Evolutionary conservation across 2,888 invertebrate species (phyloP).

Genomic region (Ochropleura leucogaster): DNA sequence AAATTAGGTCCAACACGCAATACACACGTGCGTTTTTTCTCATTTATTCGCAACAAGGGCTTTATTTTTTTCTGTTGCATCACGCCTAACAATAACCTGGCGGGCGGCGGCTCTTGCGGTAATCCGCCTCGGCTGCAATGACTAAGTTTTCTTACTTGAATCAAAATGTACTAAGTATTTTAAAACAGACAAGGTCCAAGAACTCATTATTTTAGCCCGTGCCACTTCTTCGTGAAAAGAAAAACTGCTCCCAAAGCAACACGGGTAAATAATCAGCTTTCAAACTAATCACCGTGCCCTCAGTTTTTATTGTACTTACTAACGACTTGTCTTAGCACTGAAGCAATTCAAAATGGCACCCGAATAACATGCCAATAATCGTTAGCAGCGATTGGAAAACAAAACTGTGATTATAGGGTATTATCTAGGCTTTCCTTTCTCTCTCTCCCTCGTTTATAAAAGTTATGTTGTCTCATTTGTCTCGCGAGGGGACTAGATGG

Average conservation of each 20-base stretch:
- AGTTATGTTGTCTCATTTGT: slow-evolving; percentile 78
- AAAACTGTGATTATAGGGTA: slow-evolving; percentile 92
- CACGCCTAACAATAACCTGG: too few relatives aligned
- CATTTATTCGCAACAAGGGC: too few relatives aligned
- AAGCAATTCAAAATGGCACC: slow-evolving; percentile 89
- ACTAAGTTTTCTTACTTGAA: too few relatives aligned
- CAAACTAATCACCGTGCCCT: slow-evolving; percentile 78
- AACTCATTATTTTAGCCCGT: neutral
- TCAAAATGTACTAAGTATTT: neutral
- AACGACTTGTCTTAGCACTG: slow-evolving; percentile 89
- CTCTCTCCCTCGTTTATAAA: slow-evolving; percentile 70
- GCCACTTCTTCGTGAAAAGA: slow-evolving; percentile 17
- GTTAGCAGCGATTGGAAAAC: slow-evolving; percentile 92
- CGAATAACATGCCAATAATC: slow-evolving; percentile 93
- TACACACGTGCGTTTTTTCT: too few relatives aligned
- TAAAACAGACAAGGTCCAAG: neutral
- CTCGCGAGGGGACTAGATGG: slow-evolving; percentile 85
- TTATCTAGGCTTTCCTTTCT: slow-evolving; percentile 81
- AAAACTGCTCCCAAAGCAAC: slow-evolving; percentile 58
- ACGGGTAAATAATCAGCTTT: slow-evolving; percentile 67
- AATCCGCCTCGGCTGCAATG: too few relatives aligned
- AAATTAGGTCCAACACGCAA: too few relatives aligned
- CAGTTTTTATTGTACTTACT: slow-evolving; percentile 86
- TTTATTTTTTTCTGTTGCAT: too few relatives aligned
- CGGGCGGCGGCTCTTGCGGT: too few relatives aligned